Base-by-base conservation (phyloP, 1,140 invertebrate genomes). In the Epicauta chinensis region DNA sequence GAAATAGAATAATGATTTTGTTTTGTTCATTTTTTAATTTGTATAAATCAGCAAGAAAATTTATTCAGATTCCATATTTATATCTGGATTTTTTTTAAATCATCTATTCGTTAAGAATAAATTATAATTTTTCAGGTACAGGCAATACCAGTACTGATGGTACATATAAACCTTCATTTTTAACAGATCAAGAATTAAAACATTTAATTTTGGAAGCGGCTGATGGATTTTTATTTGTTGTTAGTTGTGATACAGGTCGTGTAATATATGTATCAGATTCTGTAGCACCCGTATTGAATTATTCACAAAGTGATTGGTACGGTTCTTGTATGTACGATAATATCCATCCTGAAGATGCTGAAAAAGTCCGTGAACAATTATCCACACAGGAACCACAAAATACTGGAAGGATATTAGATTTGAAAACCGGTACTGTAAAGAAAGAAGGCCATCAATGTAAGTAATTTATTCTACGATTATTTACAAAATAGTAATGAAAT, bases 261-360 rank as follows among this genome's bases (percentile, higher is more conserved):
- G 86, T 99, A 38, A 94, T 99, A 60, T 99, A 99, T 68, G 96
- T 98, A 11, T 97, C 95, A 10, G 97, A 99, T 75, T 98, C 95
- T 32, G 91, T 99, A 56, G 90, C 91, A 44, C 94, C 96, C 6
- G 95, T 99, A 16, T 77, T 99, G n/a, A 96, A 97, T 71, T 93
- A 97, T 60, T 85, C 91, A 2, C 80, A 96, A 81, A 89, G 84
- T 71, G 96, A 99, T 60, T 98, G 97, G 95, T 97, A 94, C 70
- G 91, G 92, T 14, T 90, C 89, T 14, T 93, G 88, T 69, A 78
- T 99, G 42, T 98, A 92, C 71, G 93, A 98, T 57, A 85, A 97
- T 67, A 83, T 99, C 30, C 97, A 99, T 78, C 94, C 94, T 0
- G 97, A 99, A 65, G 97, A 99, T 72, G 83, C 95, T 2, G 95